Percentiles rank a stretch among this genome's conserved stretches.
Evolutionary conservation across 2,797 vertebrate genomes (phyloP).

Genomic region (Clamator glandarius): DNA sequence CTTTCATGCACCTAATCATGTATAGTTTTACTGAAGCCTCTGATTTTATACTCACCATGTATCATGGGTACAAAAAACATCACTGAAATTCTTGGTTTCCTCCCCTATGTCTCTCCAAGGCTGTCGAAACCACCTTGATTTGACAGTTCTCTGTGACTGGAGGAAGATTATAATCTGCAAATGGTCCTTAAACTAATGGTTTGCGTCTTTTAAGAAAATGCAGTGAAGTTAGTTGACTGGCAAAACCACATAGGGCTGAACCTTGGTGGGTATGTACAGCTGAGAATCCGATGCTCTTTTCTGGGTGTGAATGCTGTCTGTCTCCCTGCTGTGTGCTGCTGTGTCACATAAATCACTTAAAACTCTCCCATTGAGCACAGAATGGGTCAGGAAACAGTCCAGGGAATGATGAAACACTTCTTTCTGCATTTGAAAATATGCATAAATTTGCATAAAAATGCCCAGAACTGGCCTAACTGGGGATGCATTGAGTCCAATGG

Average conservation of each 20-base stretch:
- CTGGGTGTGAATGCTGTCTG: not conserved
- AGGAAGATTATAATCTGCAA: not conserved
- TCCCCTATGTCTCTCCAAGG: not conserved
- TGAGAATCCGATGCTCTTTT: not conserved
- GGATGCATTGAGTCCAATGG: no score
- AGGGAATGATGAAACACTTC: not conserved
- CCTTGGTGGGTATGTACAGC: not conserved
- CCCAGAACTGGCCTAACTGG: not conserved
- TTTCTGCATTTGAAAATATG: not conserved
- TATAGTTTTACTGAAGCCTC: not conserved
- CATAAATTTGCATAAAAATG: not conserved
- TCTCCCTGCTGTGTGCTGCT: not conserved
- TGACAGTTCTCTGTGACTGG: not conserved
- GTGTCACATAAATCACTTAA: not conserved
- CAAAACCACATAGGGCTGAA: not conserved
- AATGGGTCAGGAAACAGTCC: not conserved
- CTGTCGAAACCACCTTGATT: not conserved
- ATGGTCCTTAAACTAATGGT: not conserved
- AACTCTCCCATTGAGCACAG: not conserved
- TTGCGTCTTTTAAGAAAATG: not conserved
- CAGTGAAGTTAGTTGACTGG: not conserved
- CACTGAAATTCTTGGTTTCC: not conserved
- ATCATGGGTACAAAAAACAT: not conserved
- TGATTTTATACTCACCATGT: not conserved
- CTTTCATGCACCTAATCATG: not conserved